phyloP scores from a whole-genome alignment of 2,113 vertebrate species.

The Pygathrix nemaeus region DNA sequence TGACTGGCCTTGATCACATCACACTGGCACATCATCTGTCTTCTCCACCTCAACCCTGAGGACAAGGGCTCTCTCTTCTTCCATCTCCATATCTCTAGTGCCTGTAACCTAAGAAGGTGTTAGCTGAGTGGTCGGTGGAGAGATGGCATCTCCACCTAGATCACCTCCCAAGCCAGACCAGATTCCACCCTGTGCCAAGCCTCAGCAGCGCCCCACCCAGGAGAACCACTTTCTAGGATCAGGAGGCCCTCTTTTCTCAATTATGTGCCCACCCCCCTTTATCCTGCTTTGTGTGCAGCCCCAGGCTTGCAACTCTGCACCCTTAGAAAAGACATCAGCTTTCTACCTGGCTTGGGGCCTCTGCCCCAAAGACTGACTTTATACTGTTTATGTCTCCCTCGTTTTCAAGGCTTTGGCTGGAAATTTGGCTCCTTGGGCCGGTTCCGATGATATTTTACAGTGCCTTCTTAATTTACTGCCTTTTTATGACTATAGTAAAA shows the following conservation, averaged over 20 bases:
- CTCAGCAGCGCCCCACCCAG: rapidly evolving
- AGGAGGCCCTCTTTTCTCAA: background rate
- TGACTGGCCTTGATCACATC: background rate
- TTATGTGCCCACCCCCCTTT: rapidly evolving
- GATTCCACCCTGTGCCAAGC: background rate
- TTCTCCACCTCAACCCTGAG: background rate
- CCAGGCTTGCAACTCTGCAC: background rate
- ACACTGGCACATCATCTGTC: background rate
- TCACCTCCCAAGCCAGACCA: background rate
- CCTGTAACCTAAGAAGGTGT: background rate
- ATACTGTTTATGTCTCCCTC: background rate
- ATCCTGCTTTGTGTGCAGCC: rapidly evolving
- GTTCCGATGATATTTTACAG: slow-evolving; percentile 52
- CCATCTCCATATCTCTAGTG: background rate
- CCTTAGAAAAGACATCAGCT: background rate
- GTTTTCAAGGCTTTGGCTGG: slow-evolving; percentile 40
- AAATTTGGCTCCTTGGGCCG: slow-evolving; percentile 55
- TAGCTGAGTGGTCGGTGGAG: background rate
- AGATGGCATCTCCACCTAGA: background rate
- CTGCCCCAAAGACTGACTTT: background rate
- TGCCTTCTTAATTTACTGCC: slow-evolving; percentile 68
- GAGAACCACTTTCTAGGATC: rapidly evolving
- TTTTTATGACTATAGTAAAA: slow-evolving; percentile 69
- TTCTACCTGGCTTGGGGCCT: background rate
- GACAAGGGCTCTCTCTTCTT: background rate